Base-by-base conservation (phyloP, 2,113 vertebrate species). In the Bujurquina vittata region DNA sequence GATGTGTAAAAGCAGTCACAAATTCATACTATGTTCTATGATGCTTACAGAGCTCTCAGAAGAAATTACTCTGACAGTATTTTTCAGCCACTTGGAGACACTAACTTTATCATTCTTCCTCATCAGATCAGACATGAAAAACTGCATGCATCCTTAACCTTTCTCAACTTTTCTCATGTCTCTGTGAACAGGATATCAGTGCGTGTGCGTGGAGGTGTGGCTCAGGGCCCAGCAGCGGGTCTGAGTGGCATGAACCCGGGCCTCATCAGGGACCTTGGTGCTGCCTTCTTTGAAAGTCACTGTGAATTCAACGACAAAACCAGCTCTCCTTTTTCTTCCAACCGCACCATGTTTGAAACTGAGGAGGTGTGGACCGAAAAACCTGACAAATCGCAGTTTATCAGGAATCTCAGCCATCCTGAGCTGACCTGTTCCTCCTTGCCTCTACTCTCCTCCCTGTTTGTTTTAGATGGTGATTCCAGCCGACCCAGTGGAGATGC, bases 321-420 rank as follows among this genome's bases (percentile, higher is more conserved):
- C 86, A 97, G 97, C 74, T 97, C 97, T 0, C 97, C 97, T 0
- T 98, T 98, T 92, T 97, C 97, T 55, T 98, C 97, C 85, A 97
- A 96, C 91, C 96, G 97, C 88, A 98, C 97, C 77, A 98, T 98
- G 97, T 98, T 97, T 43, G 97, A 98, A 92, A 97, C 97, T 0
- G 97, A 98, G 73, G 97, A 98, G 96, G 97, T 98, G 56, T 4
- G 83, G 15, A 37, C 3, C 7, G 0, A 40, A 31, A 37, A 6
- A 55, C 1, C 7, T 0, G 2, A 10, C 17, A 6, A 26, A 7
- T 29, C 0, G 8, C 1, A 26, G 1, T 75, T 58, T 33, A 54
- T 26, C n/a, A 20, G 10, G 3, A 7, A 0, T 1, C 23, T 4
- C 43, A 49, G 17, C 17, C 15, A 20, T 72, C 26, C 26, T 52